Evolutionary conservation across 92 coral and sea anemone genomes (phyloP), one percentile per base, ranked within the genome.

Genomic region (Epizoanthus fatuus): DNA sequence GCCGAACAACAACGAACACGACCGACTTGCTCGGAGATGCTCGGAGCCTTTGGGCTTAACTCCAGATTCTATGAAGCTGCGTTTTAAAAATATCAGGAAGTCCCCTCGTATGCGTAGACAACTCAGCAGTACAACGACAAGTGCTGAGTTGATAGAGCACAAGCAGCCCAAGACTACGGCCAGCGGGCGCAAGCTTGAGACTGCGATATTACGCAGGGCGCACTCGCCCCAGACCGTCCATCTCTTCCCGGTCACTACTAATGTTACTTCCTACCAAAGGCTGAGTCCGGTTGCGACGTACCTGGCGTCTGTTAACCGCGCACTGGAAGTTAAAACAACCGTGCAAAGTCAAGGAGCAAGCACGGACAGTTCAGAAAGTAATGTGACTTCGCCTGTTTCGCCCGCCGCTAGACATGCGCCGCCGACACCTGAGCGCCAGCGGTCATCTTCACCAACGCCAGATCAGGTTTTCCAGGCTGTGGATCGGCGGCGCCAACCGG

Each of bases 101-200:
- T 68, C 83, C 15, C 89, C 98, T 25, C 91, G 89, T 37, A 88
- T 88, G 51, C 96, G 95, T 53, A 87, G 98, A 85, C 95, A 93
- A 69, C 87, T 97, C 8, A 95, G 95, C 75, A 95, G 95, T 19
- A 97, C 98, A 56, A 97, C 99, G 47, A 93, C 99, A 35, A 97
- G 99, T 73, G 99, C 99, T 44, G 99, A 97, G 76, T 91, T 97
- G 16, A 97, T 97, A 17, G 99, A 97, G 88, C 99, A 97, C 72
- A 92, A 89, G 29, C 93, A 86, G 47, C 88, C 94, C 22, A 93
- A 92, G 58, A 91, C 95, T 11, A 91, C 98, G 42, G 83, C 95
- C 51, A 93, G 95, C 75, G 95, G 95, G 19, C 90, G 92, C 65
- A 92, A 89, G 57, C 86, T 94, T 19, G 98, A 95, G 79, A 96